Conservation (phyloP, 2,113 vertebrate species). For the Bucco capensis region DNA sequence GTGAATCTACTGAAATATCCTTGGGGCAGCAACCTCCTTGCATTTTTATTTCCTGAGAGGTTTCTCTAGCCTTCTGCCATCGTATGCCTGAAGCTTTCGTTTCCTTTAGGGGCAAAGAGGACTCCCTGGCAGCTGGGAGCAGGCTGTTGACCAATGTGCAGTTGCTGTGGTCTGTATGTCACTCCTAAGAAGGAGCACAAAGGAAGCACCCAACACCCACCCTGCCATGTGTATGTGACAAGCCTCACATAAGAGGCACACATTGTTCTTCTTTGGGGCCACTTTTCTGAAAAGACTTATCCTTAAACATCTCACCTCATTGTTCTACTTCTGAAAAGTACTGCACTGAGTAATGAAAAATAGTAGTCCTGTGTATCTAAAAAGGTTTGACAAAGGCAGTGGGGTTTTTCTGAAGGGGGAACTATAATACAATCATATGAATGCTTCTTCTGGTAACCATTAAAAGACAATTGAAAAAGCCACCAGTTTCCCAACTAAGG, state of each 20-base stretch:
- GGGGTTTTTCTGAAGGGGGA: background rate
- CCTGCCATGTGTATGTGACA: too few relatives aligned
- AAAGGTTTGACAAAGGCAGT: background rate
- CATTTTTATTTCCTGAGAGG: background rate
- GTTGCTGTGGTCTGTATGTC: too few relatives aligned
- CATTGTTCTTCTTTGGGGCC: too few relatives aligned
- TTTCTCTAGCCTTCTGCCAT: background rate
- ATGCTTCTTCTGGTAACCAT: background rate
- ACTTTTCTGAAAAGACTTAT: too few relatives aligned
- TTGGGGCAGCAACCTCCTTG: background rate
- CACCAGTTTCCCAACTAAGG: background rate
- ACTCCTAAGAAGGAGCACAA: too few relatives aligned
- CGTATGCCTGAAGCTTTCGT: background rate
- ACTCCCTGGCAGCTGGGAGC: too few relatives aligned
- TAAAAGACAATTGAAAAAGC: slow-evolving; percentile 5
- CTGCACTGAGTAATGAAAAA: background rate
- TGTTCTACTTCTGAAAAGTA: background rate
- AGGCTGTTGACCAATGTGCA: too few relatives aligned
- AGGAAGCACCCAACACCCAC: too few relatives aligned
- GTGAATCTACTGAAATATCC: background rate
- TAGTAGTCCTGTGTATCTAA: background rate
- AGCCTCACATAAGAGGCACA: too few relatives aligned
- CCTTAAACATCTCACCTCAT: too few relatives aligned
- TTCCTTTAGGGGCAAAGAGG: background rate
- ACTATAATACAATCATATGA: background rate